phyloP scores from a whole-genome alignment of 2,113 vertebrate genomes.

The Indri indri region DNA sequence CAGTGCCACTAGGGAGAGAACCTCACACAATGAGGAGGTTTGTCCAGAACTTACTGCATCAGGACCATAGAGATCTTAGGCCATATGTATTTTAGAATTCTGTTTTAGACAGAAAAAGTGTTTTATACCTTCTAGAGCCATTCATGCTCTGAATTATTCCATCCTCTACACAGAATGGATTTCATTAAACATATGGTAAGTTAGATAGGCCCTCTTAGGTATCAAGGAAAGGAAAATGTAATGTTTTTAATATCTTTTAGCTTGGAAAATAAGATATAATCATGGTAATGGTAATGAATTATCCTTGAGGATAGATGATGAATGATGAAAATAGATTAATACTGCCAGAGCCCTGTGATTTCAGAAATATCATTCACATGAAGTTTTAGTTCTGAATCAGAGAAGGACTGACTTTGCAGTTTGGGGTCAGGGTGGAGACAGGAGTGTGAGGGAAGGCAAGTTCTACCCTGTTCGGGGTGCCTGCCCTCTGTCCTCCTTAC shows the following conservation, averaged over 20 bases:
- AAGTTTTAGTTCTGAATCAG: not conserved
- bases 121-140: not conserved
- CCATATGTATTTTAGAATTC: not conserved
- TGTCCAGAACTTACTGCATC: not conserved
- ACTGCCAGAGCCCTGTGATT: not conserved
- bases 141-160: not conserved
- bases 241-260: not conserved
- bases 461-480: not conserved
- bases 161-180: not conserved
- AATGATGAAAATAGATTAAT: not conserved
- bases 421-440: conserved; percentile 35
- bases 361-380: not conserved
- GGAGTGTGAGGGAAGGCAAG: not conserved
- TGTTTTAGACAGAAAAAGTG: not conserved
- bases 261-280: not conserved
- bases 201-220: not conserved
- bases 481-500: conserved; percentile 22
- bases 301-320: not conserved
- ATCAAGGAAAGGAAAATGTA: not conserved
- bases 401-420: not conserved
- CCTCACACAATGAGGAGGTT: not conserved
- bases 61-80: not conserved
- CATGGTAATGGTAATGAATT: not conserved
- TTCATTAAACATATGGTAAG: not conserved
- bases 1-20: not conserved